Percentiles rank a stretch among this genome's conserved stretches.
These are phyloP conservation scores for Ethmia dodecea DNA, from an alignment of 2,888 invertebrate species.

Conservation along the genomic window DNA sequence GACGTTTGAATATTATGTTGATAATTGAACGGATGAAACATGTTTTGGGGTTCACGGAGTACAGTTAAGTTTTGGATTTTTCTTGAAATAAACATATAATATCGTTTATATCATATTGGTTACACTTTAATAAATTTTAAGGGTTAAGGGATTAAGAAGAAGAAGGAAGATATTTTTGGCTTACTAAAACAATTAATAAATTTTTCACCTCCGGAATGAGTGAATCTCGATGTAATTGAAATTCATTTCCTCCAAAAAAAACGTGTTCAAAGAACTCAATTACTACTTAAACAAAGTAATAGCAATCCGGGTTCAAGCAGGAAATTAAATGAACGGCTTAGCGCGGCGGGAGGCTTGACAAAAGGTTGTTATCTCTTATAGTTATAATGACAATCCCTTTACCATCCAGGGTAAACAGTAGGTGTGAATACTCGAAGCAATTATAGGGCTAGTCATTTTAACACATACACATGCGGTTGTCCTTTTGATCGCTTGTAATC, in stretches of 20 bases:
- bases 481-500: conserved; percentile 44
- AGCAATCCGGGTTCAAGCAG: conserved; percentile 57
- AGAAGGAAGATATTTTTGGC: background rate
- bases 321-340: conserved; percentile 73
- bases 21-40: background rate
- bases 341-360: conserved; percentile 47
- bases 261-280: conserved; percentile 67
- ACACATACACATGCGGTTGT: conserved; percentile 44
- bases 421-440: conserved; percentile 57
- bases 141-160: too few relatives aligned
- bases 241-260: conserved; percentile 68
- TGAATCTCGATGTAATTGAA: conserved; percentile 30
- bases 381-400: conserved; percentile 57
- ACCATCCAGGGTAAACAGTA: conserved; percentile 38
- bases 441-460: conserved; percentile 52
- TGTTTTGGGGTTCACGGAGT: too few relatives aligned
- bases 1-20: conserved; percentile 4
- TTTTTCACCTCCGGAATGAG: background rate
- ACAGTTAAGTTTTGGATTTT: too few relatives aligned
- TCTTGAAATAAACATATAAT: too few relatives aligned
- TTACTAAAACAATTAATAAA: background rate
- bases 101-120: too few relatives aligned
- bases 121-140: too few relatives aligned
- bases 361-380: conserved; percentile 62
- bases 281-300: conserved; percentile 71